Evolutionary conservation across 2,888 invertebrate genomes (phyloP).

Genomic region (Bedellia somnulentella): DNA sequence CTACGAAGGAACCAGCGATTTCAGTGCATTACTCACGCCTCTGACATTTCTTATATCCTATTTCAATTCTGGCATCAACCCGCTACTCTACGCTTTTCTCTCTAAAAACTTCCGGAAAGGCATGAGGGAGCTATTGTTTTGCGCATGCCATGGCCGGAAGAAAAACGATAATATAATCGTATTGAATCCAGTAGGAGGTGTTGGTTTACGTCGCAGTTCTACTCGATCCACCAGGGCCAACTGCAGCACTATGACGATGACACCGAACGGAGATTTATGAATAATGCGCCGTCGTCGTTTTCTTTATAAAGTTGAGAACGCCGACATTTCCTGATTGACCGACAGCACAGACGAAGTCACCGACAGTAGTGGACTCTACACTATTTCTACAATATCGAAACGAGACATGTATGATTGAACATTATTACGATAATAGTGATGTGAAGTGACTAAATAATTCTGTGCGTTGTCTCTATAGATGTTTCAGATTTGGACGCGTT

Average conservation of each 20-base stretch:
- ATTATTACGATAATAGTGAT: too few relatives aligned
- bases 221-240: slow-evolving; percentile 56
- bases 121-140: slow-evolving; percentile 78
- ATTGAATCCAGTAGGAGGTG: slow-evolving; percentile 43
- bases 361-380: slow-evolving; percentile 44
- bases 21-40: slow-evolving; percentile 79
- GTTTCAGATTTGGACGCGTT: too few relatives aligned
- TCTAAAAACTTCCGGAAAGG: slow-evolving; percentile 81
- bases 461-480: too few relatives aligned
- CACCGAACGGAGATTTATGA: slow-evolving; percentile 54
- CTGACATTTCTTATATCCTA: slow-evolving; percentile 86
- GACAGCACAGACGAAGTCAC: slow-evolving; percentile 52
- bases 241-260: slow-evolving; percentile 57
- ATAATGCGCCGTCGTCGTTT: slow-evolving; percentile 39
- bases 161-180: slow-evolving; percentile 44
- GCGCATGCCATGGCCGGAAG: slow-evolving; percentile 43
- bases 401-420: slow-evolving; percentile 34
- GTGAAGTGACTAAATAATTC: too few relatives aligned
- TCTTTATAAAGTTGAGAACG: slow-evolving; percentile 40
- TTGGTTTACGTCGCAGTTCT: slow-evolving; percentile 42
- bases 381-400: slow-evolving; percentile 39
- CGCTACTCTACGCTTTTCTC: slow-evolving; percentile 86
- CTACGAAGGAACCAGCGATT: slow-evolving; percentile 71
- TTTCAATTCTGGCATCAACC: slow-evolving; percentile 89
- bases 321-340: slow-evolving; percentile 54